phyloP scores from a whole-genome alignment of 2,888 invertebrate genomes.

The Watsonalla binaria region DNA sequence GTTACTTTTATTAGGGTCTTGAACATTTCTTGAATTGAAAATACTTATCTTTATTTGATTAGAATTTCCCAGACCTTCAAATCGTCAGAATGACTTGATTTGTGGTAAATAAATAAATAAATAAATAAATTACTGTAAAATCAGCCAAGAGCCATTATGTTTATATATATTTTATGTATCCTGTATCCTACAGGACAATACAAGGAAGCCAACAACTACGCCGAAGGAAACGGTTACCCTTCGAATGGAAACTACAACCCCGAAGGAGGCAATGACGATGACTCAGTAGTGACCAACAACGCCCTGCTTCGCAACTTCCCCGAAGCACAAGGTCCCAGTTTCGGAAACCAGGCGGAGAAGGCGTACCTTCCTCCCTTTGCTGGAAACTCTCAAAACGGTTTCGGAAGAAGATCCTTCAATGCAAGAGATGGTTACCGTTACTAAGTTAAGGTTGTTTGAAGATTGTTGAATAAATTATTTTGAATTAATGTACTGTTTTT shows the following conservation, averaged over 20 bases:
- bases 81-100: too few species aligned
- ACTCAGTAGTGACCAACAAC: constrained; percentile 47
- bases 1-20: too few species aligned
- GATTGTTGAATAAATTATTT: constrained; percentile 17
- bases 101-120: too few species aligned
- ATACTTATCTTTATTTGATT: too few species aligned
- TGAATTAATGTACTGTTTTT: background rate
- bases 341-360: constrained; percentile 21
- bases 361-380: constrained; percentile 47
- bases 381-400: constrained; percentile 11
- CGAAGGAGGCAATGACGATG: constrained; percentile 30
- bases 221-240: constrained; percentile 23
- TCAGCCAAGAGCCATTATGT: too few species aligned
- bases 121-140: too few species aligned
- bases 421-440: constrained; percentile 45
- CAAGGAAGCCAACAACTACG: constrained; percentile 51
- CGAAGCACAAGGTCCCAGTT: background rate
- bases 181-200: constrained; percentile 50
- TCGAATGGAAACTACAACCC: constrained; percentile 17
- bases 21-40: too few species aligned
- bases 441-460: constrained; percentile 15
- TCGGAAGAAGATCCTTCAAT: constrained; percentile 35
- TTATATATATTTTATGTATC: too few species aligned
- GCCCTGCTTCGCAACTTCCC: constrained; percentile 23
- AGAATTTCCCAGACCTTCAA: too few species aligned